These are phyloP conservation scores for Synanceia verrucosa DNA, from an alignment of 2,797 vertebrate genomes.

Conservation along the genomic window DNA sequence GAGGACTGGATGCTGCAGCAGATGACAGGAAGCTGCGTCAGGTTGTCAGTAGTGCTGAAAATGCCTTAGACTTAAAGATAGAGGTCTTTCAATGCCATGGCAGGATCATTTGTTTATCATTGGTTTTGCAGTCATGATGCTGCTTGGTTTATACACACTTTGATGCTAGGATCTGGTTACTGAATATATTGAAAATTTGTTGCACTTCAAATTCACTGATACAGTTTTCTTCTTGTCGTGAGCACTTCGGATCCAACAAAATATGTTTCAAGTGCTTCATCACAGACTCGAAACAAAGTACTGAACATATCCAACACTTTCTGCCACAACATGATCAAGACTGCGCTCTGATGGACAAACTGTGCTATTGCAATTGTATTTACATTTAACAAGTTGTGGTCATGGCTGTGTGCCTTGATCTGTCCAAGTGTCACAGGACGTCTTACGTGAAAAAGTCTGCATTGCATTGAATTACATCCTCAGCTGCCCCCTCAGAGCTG, in stretches of 20 bases:
- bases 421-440: not conserved
- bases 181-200: not conserved
- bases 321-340: not conserved
- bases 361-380: not conserved
- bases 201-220: not conserved
- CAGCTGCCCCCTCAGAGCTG: too few species aligned
- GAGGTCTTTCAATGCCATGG: not conserved
- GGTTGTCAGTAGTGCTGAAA: not conserved
- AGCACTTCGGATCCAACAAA: not conserved
- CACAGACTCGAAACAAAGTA: not conserved
- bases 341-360: slow-evolving; percentile 46
- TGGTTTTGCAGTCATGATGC: not conserved
- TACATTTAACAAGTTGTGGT: not conserved
- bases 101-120: not conserved
- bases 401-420: not conserved
- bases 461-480: too few species aligned
- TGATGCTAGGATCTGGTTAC: not conserved
- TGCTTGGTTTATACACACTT: not conserved
- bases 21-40: not conserved
- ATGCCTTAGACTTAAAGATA: not conserved
- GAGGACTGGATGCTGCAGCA: not conserved
- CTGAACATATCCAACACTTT: not conserved
- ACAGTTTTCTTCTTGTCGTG: not conserved
- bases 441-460: not conserved
- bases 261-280: not conserved